Conservation (phyloP, 2,797 vertebrate genomes). For the Eutrigla gurnardus region DNA sequence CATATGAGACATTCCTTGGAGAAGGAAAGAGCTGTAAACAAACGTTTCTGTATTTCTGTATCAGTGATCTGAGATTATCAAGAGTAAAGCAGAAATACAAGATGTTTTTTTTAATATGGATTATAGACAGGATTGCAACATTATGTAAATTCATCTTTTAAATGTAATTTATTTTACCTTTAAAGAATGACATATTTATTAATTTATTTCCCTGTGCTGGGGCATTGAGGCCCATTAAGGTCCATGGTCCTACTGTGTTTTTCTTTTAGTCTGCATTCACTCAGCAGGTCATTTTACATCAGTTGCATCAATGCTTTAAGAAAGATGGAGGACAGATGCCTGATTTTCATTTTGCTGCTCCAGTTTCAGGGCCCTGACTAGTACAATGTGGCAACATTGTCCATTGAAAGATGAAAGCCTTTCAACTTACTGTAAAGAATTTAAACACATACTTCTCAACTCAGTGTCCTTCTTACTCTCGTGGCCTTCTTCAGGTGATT, state of each 20-base stretch:
- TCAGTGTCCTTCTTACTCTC: background rate
- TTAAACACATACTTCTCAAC: background rate
- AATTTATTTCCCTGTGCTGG: background rate
- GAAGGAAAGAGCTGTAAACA: conserved; percentile 58
- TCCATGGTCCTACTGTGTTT: no score
- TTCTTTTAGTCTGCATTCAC: no score
- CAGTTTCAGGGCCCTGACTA: background rate
- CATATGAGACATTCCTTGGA: conserved; percentile 73
- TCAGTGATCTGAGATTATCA: background rate
- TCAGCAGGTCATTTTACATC: background rate
- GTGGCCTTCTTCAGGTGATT: background rate
- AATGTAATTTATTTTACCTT: background rate
- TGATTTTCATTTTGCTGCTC: no score
- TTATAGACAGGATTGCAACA: no score
- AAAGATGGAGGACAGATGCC: background rate
- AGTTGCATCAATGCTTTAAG: background rate
- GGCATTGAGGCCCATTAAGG: no score
- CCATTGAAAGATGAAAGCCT: background rate
- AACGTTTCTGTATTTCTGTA: conserved; percentile 11
- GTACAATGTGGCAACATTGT: background rate
- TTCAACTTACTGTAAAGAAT: background rate
- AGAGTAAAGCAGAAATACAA: background rate
- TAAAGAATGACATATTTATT: background rate
- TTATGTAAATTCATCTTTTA: background rate
- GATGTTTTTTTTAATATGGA: background rate